Evolutionary conservation across 2,113 vertebrate genomes (phyloP).

Genomic region (Micronisus gabar): DNA sequence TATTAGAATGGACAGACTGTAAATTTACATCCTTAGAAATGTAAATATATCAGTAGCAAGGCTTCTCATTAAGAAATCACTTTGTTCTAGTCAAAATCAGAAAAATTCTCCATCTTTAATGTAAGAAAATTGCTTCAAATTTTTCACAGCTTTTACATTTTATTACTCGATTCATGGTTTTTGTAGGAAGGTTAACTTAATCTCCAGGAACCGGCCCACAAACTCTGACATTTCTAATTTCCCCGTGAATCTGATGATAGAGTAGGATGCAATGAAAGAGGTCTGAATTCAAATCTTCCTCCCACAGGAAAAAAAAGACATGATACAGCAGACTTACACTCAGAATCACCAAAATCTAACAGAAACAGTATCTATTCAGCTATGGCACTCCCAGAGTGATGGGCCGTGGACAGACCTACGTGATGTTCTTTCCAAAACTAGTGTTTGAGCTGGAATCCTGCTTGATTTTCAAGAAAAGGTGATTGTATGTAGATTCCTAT

Average conservation of each 20-base stretch:
- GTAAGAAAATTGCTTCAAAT: not conserved
- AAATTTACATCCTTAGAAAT: not conserved
- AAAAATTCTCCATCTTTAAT: not conserved
- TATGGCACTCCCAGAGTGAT: not conserved
- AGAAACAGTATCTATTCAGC: not conserved
- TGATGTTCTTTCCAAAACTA: not conserved
- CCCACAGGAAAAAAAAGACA: not conserved
- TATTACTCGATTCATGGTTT: not conserved
- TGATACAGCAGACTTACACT: not conserved
- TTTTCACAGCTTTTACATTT: not conserved
- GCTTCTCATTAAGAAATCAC: not conserved
- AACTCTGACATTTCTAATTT: not conserved
- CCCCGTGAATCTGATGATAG: not conserved
- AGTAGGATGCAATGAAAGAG: not conserved
- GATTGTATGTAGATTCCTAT: not conserved
- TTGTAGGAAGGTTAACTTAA: not conserved
- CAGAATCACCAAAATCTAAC: not conserved
- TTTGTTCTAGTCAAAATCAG: not conserved
- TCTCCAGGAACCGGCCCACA: not conserved
- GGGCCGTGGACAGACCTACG: not conserved
- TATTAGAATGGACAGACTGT: rapidly evolving
- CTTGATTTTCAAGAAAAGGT: not conserved
- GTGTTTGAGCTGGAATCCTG: not conserved
- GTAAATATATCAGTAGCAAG: not conserved
- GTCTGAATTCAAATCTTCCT: not conserved